Percentiles rank a stretch among this genome's conserved stretches.
These are phyloP conservation scores for Acromyrmex charruanus DNA, from an alignment of 1,140 invertebrate genomes.

Conservation along the genomic window DNA sequence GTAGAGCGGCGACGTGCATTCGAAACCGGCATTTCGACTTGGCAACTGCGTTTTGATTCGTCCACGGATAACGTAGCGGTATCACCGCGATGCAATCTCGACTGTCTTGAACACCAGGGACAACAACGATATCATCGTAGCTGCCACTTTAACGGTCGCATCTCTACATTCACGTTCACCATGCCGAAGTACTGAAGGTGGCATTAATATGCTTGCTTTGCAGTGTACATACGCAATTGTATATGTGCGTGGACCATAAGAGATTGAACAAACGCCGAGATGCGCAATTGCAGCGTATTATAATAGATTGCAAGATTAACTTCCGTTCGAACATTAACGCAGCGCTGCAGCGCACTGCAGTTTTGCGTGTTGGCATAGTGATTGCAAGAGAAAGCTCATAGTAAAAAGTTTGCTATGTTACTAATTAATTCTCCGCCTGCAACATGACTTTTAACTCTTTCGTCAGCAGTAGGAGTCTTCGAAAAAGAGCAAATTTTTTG, in stretches of 20 bases:
- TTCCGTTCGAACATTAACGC: conserved; percentile 56
- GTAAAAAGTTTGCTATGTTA: background rate
- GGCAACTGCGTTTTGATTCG: conserved; percentile 77
- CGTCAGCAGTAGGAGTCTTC: no score
- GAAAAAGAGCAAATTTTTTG: no score
- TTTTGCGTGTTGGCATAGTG: background rate
- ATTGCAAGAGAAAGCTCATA: background rate
- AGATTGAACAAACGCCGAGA: conserved; percentile 27
- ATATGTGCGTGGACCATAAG: background rate
- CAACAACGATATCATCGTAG: conserved; percentile 45
- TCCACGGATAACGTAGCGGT: conserved; percentile 67
- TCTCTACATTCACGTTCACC: conserved; percentile 51
- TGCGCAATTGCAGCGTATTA: background rate
- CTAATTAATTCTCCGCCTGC: background rate
- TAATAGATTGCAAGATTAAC: conserved; percentile 59
- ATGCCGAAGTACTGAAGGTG: background rate
- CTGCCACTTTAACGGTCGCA: conserved; percentile 58
- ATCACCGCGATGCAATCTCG: conserved; percentile 53
- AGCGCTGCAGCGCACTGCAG: background rate
- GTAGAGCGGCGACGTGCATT: background rate
- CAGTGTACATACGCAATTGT: background rate
- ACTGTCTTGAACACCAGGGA: conserved; percentile 30
- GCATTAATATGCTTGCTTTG: conserved; percentile 16
- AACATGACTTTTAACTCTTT: no score
- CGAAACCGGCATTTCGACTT: conserved; percentile 66